Evolutionary conservation across 1,140 invertebrate species (phyloP).

Genomic region (Papilio helenus): DNA sequence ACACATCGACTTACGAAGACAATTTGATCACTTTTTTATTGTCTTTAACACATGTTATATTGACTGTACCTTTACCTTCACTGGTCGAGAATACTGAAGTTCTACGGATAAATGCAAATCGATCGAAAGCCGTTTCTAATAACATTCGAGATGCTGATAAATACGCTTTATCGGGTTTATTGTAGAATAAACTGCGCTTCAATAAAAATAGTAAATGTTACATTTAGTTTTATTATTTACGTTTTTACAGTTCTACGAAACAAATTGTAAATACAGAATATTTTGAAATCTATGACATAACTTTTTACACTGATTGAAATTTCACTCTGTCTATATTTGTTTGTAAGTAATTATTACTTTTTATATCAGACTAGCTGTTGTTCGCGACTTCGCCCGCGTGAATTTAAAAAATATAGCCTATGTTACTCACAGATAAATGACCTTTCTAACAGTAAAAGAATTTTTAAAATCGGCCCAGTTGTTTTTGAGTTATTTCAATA

Average conservation of each 20-base stretch:
- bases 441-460: too few relatives aligned
- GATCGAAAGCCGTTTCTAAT: conserved; percentile 46
- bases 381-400: too few relatives aligned
- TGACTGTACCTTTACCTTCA: not conserved
- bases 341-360: too few relatives aligned
- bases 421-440: too few relatives aligned
- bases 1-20: conserved; percentile 50
- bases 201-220: conserved; percentile 24
- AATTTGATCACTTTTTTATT: conserved; percentile 24
- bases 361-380: too few relatives aligned
- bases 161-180: conserved; percentile 27
- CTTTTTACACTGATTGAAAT: too few relatives aligned
- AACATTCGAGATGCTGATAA: conserved; percentile 58
- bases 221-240: not conserved
- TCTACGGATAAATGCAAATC: conserved; percentile 1
- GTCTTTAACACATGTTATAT: not conserved
- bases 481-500: too few relatives aligned
- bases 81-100: not conserved
- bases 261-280: too few relatives aligned
- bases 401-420: too few relatives aligned
- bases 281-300: too few relatives aligned
- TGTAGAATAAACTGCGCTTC: conserved; percentile 16
- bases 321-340: too few relatives aligned
- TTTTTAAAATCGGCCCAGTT: too few relatives aligned
- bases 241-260: not conserved